Base-by-base conservation (phyloP, 2,113 vertebrate species). In the Cyphomyrus discorhynchus region DNA sequence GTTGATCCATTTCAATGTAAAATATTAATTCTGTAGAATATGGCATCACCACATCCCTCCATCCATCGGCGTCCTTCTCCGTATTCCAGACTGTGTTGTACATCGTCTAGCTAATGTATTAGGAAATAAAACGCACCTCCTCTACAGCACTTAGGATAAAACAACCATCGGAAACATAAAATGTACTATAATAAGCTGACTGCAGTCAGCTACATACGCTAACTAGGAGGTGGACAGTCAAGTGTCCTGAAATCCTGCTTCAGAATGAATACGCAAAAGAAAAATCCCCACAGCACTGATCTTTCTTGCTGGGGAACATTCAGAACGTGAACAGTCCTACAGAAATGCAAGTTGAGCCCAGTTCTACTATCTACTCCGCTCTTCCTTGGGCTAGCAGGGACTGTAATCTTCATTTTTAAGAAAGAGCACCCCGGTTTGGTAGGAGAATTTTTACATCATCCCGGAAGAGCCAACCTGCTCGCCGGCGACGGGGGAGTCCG, bases 11-110 rank as follows among this genome's bases (percentile, higher is more conserved):
- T 91, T 99, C 98, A 94, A 99, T 98, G 92, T 99, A 99, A 94
- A 99, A 99, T 90, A 99, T 99, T 87, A 99, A 95, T 95, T 99
- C 98, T 52, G 98, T 98, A 94, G 97, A 99, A 94, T 99, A 98
- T 70, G 98, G 98, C 97, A 99, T 98, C 97, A 97, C 97, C 95
- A 98, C 96, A 93, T 98, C 97, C 96, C 97, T 96, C 98, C 98
- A 98, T 95, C 97, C 98, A 90, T 96, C 95, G 90, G 98, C 98
- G 93, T 98, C 97, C 95, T 96, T 97, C 88, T 98, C 98, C 96
- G 97, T 94, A 91, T 96, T 97, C 97, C 97, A 98, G 88, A 98
- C 97, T 2, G 97, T 98, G 92, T 98, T 99, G 94, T 98, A 98
- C 98, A 99, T 99, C 85, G 93, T 92, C 56, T 86, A 87, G 47